Percentiles rank a stretch among this genome's conserved stretches.
Evolutionary conservation across 2,113 vertebrate genomes (phyloP).

Genomic region (Megaptera novaeangliae): DNA sequence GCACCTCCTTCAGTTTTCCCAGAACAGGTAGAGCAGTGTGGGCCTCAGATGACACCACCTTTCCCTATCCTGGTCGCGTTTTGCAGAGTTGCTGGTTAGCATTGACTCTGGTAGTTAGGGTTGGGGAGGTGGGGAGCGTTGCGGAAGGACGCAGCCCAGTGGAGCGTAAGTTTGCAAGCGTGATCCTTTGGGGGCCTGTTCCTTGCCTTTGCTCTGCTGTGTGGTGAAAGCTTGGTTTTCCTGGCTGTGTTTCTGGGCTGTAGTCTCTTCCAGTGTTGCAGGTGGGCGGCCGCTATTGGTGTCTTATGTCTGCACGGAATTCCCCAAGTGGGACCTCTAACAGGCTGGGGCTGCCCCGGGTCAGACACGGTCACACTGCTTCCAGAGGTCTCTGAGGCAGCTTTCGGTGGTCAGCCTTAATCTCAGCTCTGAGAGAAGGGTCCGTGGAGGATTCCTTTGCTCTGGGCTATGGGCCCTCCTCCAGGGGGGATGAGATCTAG

Average conservation of each 20-base stretch:
- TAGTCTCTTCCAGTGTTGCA: background rate
- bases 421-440: background rate
- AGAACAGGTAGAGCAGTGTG: conserved; percentile 29
- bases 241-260: background rate
- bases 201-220: background rate
- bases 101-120: background rate
- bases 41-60: conserved; percentile 11
- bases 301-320: background rate
- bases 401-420: background rate
- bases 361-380: background rate
- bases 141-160: background rate
- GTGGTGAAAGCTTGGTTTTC: background rate
- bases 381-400: background rate
- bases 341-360: background rate
- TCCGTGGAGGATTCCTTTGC: background rate
- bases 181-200: background rate
- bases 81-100: background rate
- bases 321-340: background rate
- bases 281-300: background rate
- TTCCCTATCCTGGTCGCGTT: background rate
- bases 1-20: conserved; percentile 61
- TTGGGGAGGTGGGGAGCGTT: background rate
- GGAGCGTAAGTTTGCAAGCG: conserved; percentile 33
- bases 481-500: background rate
- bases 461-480: background rate